phyloP scores from a whole-genome alignment of 2,888 invertebrate species.

The Ochropleura plecta region DNA sequence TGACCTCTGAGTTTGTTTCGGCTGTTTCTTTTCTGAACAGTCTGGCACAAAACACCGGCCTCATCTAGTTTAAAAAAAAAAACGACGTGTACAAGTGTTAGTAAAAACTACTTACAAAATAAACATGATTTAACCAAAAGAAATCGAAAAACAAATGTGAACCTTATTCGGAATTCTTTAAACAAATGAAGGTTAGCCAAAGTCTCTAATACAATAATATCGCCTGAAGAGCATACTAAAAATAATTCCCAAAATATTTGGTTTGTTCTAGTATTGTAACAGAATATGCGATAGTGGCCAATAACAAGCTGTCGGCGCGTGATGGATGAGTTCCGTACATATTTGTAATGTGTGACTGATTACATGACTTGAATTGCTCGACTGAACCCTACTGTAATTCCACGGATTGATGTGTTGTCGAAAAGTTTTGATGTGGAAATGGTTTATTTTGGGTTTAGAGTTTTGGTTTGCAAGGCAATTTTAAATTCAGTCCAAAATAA shows the following conservation, averaged over 20 bases:
- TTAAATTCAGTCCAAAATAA: neutral
- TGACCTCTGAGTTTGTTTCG: no score
- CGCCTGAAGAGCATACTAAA: neutral
- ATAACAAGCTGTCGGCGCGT: conserved; percentile 68
- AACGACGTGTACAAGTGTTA: no score
- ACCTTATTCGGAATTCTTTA: neutral
- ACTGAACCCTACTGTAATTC: neutral
- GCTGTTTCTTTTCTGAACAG: no score
- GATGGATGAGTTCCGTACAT: conserved; percentile 68
- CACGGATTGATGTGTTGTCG: conserved; percentile 16
- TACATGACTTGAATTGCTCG: conserved; percentile 32
- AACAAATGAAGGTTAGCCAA: neutral
- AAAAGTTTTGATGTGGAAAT: conserved; percentile 5
- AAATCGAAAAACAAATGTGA: neutral
- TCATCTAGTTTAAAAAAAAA: no score
- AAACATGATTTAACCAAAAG: neutral
- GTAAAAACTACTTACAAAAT: no score
- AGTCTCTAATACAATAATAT: neutral
- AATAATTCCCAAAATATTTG: conserved; percentile 2
- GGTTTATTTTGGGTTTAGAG: neutral
- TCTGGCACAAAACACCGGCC: no score
- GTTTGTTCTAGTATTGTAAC: conserved; percentile 15
- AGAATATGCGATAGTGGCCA: conserved; percentile 42
- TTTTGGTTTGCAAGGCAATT: neutral
- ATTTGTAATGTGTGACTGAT: conserved; percentile 64